Base-by-base conservation (phyloP, 2,888 invertebrate species). In the Meiosimyza platycephala region DNA sequence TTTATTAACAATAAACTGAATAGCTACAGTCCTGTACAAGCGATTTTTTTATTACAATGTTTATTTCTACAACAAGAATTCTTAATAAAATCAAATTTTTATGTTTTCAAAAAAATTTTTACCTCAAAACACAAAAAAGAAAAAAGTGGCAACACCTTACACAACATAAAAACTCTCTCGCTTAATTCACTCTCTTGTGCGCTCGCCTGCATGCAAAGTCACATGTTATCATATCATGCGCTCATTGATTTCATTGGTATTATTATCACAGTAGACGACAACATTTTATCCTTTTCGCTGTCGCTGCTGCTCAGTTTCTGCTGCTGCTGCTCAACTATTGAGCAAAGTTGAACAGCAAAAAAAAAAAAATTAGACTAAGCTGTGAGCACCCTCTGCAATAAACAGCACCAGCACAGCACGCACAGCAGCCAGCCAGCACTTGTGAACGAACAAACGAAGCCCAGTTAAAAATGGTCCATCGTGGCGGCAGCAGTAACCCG, bases 401-500 rank as follows among this genome's bases (percentile, higher is more conserved):
- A 28, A 50, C 18, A 7, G 52, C 18, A 13, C 22, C n/a, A 65
- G n/a, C 28, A 9, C 54, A 67, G 18, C 1, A 15, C 7, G 59
- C 59, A 59, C 7, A 59, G 28, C 22, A 22, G 28, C 22, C 18
- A 33, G 22, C 22, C 48, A 12, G 47, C 16, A 13, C 33, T 16
- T 15, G 40, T 5, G 40, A 15, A 48, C 18, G 48, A 60, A 7
- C 47, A 15, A 15, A 13, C n/a, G 40, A 33, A 72, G 79, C 80
- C 79, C 83, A 86, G 86, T 86, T 82, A 82, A 84, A 86, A 85
- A 85, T 86, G 86, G 86, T 86, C 86, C 84, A 85, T 80, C 83
- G 86, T 81, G 80, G 82, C 81, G 85, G 79, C 85, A 84, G 83
- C 83, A 84, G 40, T 51, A 67, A 12, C n/a, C 28, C 68, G 69